phyloP scores from a whole-genome alignment of 2,113 vertebrate species.

The Aleadryas rufinucha region DNA sequence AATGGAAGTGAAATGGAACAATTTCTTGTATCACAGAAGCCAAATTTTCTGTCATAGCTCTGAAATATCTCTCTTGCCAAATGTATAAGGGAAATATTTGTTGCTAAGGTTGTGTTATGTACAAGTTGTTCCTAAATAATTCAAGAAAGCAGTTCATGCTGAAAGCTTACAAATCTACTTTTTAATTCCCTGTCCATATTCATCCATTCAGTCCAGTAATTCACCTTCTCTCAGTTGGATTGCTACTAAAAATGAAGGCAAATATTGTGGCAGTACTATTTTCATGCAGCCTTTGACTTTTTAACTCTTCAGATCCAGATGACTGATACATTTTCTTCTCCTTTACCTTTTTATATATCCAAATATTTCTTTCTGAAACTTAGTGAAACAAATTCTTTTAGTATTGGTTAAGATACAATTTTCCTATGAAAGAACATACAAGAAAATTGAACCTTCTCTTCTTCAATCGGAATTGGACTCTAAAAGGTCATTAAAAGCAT shows the following conservation, averaged over 20 bases:
- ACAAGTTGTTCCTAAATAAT: background rate
- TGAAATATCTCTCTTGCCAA: background rate
- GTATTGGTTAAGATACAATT: background rate
- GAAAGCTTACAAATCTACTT: background rate
- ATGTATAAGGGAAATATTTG: background rate
- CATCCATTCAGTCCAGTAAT: background rate
- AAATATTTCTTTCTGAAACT: background rate
- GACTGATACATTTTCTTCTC: background rate
- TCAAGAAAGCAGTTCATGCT: background rate
- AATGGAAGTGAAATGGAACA: background rate
- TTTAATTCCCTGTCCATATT: background rate
- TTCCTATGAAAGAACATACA: background rate
- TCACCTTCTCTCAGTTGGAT: background rate
- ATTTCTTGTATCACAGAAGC: background rate
- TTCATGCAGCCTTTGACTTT: background rate
- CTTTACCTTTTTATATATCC: background rate
- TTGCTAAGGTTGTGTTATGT: background rate
- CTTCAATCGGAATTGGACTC: background rate
- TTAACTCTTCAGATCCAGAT: background rate
- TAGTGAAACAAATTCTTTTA: background rate
- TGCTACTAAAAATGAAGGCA: background rate
- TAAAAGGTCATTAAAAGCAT: rapidly evolving
- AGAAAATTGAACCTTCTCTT: background rate
- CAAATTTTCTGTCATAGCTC: background rate
- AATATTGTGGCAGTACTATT: background rate